Evolutionary conservation across 2,888 invertebrate genomes (phyloP).

Genomic region (Micoletzkya japonica): DNA sequence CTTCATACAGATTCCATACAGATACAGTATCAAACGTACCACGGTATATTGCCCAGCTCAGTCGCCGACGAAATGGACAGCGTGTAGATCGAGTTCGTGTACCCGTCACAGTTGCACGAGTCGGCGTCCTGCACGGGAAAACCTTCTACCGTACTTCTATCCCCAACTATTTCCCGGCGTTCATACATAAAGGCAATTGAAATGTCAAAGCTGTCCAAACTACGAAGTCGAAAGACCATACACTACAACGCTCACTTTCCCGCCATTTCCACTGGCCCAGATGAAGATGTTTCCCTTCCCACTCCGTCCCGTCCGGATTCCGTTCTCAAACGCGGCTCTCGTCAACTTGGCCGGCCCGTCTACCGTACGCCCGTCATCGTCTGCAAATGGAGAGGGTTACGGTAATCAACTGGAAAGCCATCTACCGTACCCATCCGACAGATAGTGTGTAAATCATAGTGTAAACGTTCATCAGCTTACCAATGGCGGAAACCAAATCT

Average conservation of each 20-base stretch:
- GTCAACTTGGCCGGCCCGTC: slow-evolving; percentile 90
- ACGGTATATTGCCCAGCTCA: slow-evolving; percentile 74
- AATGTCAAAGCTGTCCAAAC: too few relatives aligned
- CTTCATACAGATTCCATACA: too few relatives aligned
- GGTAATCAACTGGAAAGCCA: too few relatives aligned
- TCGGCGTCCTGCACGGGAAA: slow-evolving; percentile 70
- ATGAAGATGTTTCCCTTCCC: slow-evolving; percentile 87
- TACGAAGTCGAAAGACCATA: background rate
- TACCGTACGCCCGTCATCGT: slow-evolving; percentile 90
- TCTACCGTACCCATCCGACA: too few relatives aligned
- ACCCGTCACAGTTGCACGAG: slow-evolving; percentile 98
- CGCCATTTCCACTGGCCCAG: slow-evolving; percentile 98
- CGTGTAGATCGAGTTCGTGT: slow-evolving; percentile 98
- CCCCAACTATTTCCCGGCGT: too few relatives aligned
- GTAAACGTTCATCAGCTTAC: too few relatives aligned
- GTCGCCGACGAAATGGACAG: slow-evolving; percentile 86
- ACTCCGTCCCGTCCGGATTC: slow-evolving; percentile 80
- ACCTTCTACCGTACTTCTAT: too few relatives aligned
- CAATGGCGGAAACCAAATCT: too few relatives aligned
- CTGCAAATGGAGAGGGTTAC: too few relatives aligned
- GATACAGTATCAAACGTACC: too few relatives aligned
- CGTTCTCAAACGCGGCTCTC: slow-evolving; percentile 89
- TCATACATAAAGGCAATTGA: too few relatives aligned
- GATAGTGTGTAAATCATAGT: too few relatives aligned
- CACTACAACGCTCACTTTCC: slow-evolving; percentile 65